Conservation (phyloP, 2,113 vertebrate genomes). For the Corythornis vintsioides region DNA sequence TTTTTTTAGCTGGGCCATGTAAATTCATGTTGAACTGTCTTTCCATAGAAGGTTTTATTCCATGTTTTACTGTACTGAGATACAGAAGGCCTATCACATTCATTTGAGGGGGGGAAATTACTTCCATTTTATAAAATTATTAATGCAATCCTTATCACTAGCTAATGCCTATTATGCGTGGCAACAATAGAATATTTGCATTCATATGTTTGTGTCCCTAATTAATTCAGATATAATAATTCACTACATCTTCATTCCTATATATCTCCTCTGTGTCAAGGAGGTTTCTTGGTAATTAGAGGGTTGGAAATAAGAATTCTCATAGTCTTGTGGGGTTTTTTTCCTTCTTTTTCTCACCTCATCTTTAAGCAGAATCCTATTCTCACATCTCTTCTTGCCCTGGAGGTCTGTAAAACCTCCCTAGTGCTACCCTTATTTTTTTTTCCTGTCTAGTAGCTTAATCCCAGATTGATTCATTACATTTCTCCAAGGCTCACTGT, state of each 20-base stretch:
- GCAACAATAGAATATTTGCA: not conserved
- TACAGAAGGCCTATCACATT: not conserved
- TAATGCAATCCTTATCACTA: not conserved
- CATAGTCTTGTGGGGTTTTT: not conserved
- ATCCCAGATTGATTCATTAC: constrained; percentile 67
- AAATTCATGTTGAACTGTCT: not conserved
- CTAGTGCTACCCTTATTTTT: constrained; percentile 24
- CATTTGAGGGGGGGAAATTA: not conserved
- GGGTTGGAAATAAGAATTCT: not conserved
- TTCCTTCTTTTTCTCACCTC: constrained; percentile 17
- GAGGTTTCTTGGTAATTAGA: constrained; percentile 48
- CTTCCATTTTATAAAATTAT: not conserved
- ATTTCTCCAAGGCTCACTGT: constrained; percentile 35
- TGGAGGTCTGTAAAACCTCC: constrained; percentile 14
- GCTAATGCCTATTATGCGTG: not conserved
- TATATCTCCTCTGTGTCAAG: constrained; percentile 13
- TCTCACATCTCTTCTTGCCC: constrained; percentile 48
- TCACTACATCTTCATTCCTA: constrained; percentile 50
- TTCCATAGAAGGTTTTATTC: constrained; percentile 5
- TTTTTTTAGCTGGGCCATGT: not conserved
- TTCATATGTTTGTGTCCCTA: constrained; percentile 24
- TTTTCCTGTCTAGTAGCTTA: constrained; percentile 29
- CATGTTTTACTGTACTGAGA: not conserved
- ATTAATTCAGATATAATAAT: constrained; percentile 52
- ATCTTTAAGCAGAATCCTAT: constrained; percentile 59